These are phyloP conservation scores for Chesias legatella DNA, from an alignment of 2,888 invertebrate genomes.

Conservation along the genomic window DNA sequence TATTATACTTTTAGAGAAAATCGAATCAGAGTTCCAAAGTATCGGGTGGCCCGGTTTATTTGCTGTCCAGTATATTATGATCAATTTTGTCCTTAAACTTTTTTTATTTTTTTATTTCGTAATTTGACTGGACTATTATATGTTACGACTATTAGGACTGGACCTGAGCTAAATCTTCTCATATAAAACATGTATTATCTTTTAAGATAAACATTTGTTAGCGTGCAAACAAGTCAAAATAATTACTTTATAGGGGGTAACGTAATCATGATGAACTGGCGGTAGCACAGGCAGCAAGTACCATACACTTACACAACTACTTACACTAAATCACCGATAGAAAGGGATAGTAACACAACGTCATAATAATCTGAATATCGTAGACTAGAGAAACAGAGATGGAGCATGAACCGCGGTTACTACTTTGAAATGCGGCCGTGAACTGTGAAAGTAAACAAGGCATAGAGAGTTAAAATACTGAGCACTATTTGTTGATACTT, in stretches of 20 bases:
- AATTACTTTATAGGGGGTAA: slow-evolving; percentile 66
- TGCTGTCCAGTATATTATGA: no score
- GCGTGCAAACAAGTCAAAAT: slow-evolving; percentile 56
- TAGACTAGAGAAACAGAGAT: slow-evolving; percentile 34
- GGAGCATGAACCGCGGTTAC: slow-evolving; percentile 27
- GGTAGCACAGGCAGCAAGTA: slow-evolving; percentile 52
- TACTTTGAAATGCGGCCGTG: slow-evolving; percentile 52
- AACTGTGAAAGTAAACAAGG: slow-evolving; percentile 65
- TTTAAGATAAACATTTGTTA: slow-evolving; percentile 25
- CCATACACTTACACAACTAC: slow-evolving; percentile 62
- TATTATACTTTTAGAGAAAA: no score
- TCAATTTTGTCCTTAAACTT: no score
- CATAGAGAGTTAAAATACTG: slow-evolving; percentile 46
- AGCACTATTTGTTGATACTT: slow-evolving; percentile 40
- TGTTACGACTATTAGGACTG: no score
- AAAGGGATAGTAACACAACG: slow-evolving; percentile 40
- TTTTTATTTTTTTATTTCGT: no score
- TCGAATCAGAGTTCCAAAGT: no score
- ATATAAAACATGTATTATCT: no score
- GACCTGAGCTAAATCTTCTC: no score
- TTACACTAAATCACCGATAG: slow-evolving; percentile 64
- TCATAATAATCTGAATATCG: slow-evolving; percentile 17
- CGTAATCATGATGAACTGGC: slow-evolving; percentile 43
- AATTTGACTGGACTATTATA: no score
- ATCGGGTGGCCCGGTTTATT: no score